Evolutionary conservation across 2,888 invertebrate species (phyloP).

Genomic region (Didymodactylos carnosus): DNA sequence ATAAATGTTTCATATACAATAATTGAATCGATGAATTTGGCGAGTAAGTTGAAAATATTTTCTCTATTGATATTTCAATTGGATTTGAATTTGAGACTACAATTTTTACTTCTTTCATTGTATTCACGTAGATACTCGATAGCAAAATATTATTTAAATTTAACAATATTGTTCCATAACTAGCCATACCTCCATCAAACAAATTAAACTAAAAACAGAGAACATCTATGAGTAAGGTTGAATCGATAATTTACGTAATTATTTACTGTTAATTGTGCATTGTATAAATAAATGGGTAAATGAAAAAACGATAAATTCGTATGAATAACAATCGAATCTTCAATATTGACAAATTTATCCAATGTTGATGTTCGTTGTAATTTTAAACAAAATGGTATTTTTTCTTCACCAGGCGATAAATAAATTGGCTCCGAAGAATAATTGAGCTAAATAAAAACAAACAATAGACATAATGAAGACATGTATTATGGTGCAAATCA

Average conservation of each 20-base stretch:
- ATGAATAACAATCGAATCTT: not conserved
- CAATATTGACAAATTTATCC: not conserved
- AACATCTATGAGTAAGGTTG: too few relatives aligned
- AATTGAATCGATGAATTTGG: not conserved
- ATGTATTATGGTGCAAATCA: too few relatives aligned
- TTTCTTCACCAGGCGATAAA: not conserved
- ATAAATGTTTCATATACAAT: not conserved
- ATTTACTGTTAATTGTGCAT: not conserved
- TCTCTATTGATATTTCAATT: not conserved
- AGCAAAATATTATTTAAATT: not conserved
- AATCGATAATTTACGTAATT: too few relatives aligned
- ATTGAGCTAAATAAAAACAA: not conserved
- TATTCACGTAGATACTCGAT: not conserved
- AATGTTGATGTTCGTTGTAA: not conserved
- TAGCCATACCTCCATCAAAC: too few relatives aligned
- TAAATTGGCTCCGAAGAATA: not conserved
- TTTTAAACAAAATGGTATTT: not conserved
- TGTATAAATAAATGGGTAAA: not conserved
- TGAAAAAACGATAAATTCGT: not conserved
- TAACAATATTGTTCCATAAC: too few relatives aligned
- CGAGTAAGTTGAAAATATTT: not conserved
- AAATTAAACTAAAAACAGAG: too few relatives aligned
- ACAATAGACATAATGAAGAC: too few relatives aligned
- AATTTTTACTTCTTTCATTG: not conserved
- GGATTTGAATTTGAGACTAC: not conserved